Conservation (phyloP, 2,888 invertebrate genomes). For the Lottia gigantea region DNA sequence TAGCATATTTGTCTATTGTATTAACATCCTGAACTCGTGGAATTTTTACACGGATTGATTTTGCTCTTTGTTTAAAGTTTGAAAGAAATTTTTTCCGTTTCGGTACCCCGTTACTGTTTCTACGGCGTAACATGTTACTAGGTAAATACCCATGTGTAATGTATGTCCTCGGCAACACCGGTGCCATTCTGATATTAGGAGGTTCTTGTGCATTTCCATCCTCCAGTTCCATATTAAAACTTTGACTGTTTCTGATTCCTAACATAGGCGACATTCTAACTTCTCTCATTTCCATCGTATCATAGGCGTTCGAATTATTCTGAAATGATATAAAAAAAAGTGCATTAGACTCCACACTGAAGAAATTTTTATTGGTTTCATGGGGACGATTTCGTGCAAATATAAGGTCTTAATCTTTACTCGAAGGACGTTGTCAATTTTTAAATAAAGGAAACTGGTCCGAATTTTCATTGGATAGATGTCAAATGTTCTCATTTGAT, state of each 20-base stretch:
- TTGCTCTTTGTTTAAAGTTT: conserved; percentile 56
- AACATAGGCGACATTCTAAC: conserved; percentile 86
- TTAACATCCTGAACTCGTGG: conserved; percentile 88
- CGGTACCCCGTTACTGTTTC: conserved; percentile 38
- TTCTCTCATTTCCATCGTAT: conserved; percentile 82
- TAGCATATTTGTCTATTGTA: conserved; percentile 96
- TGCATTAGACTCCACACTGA: neutral
- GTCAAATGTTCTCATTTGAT: too few relatives aligned
- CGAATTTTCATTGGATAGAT: too few relatives aligned
- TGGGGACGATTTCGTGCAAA: too few relatives aligned
- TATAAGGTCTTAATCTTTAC: too few relatives aligned
- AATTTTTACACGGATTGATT: conserved; percentile 57
- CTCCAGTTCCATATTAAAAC: conserved; percentile 52
- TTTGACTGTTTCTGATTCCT: conserved; percentile 74
- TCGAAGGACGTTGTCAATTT: too few relatives aligned
- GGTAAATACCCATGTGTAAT: conserved; percentile 55
- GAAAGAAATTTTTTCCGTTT: conserved; percentile 51
- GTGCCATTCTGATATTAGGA: conserved; percentile 50
- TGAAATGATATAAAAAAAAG: conserved; percentile 24
- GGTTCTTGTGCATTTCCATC: conserved; percentile 39
- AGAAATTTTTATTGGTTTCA: too few relatives aligned
- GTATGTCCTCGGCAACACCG: conserved; percentile 51
- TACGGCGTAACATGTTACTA: conserved; percentile 46
- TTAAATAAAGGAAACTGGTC: too few relatives aligned
- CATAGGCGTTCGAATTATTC: conserved; percentile 32